phyloP scores from a whole-genome alignment of 2,888 invertebrate genomes.

The Leptinotarsa peninsularis region DNA sequence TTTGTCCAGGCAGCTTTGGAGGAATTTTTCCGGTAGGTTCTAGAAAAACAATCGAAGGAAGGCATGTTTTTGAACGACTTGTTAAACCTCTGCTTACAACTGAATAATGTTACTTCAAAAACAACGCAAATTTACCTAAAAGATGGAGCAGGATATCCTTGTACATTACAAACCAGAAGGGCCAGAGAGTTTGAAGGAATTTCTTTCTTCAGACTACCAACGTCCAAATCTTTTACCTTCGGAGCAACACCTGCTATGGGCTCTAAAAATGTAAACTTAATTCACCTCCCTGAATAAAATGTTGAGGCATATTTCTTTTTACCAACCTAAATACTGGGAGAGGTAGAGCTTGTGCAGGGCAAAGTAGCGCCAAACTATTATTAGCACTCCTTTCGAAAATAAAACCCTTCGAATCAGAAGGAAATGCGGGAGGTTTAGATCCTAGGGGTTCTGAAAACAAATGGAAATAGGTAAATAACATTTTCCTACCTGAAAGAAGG shows the following conservation, averaged over 20 bases:
- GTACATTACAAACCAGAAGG: conserved; percentile 67
- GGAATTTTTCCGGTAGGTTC: conserved; percentile 74
- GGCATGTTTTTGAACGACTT: conserved; percentile 70
- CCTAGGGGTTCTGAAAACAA: conserved; percentile 68
- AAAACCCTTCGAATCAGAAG: conserved; percentile 66
- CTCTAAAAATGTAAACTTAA: conserved; percentile 60
- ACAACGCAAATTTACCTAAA: conserved; percentile 69
- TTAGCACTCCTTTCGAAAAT: conserved; percentile 65
- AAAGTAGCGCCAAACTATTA: conserved; percentile 65
- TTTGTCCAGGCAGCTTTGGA: conserved; percentile 72
- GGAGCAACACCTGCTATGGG: conserved; percentile 67
- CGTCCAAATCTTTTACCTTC: conserved; percentile 66
- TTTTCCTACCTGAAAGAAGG: conserved; percentile 76
- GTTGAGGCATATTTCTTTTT: not conserved
- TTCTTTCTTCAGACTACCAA: conserved; percentile 65
- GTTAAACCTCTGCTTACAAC: conserved; percentile 32
- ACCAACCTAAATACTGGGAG: conserved; percentile 74
- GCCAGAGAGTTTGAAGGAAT: conserved; percentile 58
- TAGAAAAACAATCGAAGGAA: conserved; percentile 60
- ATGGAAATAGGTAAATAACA: conserved; percentile 47
- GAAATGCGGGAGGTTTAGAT: conserved; percentile 68
- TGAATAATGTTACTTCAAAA: not conserved
- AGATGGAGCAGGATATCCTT: conserved; percentile 73
- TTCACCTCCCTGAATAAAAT: not conserved
- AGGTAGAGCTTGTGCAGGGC: conserved; percentile 73